Evolutionary conservation across 2,113 vertebrate genomes (phyloP).

Genomic region (Nibea albiflora): DNA sequence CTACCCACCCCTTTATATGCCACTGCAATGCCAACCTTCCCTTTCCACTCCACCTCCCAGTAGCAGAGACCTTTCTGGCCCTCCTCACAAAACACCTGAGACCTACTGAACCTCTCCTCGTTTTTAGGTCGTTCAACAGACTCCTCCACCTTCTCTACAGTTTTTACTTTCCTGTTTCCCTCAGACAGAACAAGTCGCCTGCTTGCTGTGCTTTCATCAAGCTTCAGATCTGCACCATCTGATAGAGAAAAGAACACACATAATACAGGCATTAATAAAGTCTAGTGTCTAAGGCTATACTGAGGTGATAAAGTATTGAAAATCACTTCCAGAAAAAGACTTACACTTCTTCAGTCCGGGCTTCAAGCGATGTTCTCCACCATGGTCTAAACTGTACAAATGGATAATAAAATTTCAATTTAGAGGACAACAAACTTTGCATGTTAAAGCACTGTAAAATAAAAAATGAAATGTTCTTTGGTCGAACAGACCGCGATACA

Average conservation of each 20-base stretch:
- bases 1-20: not conserved
- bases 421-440: too few relatives aligned
- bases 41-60: slow-evolving; percentile 59
- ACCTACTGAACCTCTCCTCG: slow-evolving; percentile 30
- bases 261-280: not conserved
- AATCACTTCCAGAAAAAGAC: not conserved
- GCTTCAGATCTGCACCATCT: slow-evolving; percentile 58
- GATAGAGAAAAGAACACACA: not conserved
- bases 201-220: slow-evolving; percentile 52
- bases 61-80: slow-evolving; percentile 26
- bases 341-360: slow-evolving; percentile 52
- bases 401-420: too few relatives aligned
- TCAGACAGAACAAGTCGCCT: slow-evolving; percentile 33
- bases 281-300: not conserved
- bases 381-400: slow-evolving; percentile 41
- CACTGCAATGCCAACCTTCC: not conserved
- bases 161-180: slow-evolving; percentile 6
- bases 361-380: slow-evolving; percentile 39
- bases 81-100: slow-evolving; percentile 43
- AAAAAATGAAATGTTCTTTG: too few relatives aligned
- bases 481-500: too few relatives aligned
- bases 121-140: not conserved
- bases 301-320: not conserved
- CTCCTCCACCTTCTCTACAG: not conserved
- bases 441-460: too few relatives aligned